Percentiles rank a stretch among this genome's conserved stretches.
Evolutionary conservation across 2,888 invertebrate species (phyloP).

Genomic region (Periphyllus acericola): DNA sequence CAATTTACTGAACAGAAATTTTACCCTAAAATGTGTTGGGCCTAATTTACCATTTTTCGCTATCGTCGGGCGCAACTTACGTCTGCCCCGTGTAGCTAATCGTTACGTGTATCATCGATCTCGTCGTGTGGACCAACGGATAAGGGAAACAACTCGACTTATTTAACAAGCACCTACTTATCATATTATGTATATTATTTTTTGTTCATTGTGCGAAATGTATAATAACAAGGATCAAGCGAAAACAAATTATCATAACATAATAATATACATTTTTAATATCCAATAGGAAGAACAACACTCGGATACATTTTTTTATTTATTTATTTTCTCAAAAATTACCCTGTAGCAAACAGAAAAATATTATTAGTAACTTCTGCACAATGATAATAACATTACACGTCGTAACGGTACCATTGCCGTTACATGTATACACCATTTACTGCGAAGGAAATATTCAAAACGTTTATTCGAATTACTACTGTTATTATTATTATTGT

Average conservation of each 20-base stretch:
- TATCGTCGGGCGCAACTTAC: too few species aligned
- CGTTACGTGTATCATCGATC: too few species aligned
- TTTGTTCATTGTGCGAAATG: too few species aligned
- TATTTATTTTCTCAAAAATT: conserved; percentile 1
- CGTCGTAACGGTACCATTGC: neutral
- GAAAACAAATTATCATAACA: neutral
- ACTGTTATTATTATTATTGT: neutral
- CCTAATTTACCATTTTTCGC: too few species aligned
- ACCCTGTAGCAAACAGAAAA: conserved; percentile 48
- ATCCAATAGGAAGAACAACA: neutral
- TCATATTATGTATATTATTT: too few species aligned
- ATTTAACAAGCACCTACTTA: too few species aligned
- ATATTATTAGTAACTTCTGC: conserved; percentile 16
- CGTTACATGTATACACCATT: neutral
- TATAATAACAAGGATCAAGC: too few species aligned
- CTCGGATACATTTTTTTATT: conserved; percentile 6
- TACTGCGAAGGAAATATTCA: neutral
- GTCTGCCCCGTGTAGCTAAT: too few species aligned
- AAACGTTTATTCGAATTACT: neutral
- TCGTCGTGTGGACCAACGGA: too few species aligned
- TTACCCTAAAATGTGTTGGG: too few species aligned
- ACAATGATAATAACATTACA: neutral
- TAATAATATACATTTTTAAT: neutral
- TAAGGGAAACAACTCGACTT: too few species aligned
- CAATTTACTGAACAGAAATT: too few species aligned